A percentile compares a stretch with the other conserved stretches of the same genome.
phyloP scores from a whole-genome alignment of 1,140 invertebrate genomes.

The Cydia pomonella region DNA sequence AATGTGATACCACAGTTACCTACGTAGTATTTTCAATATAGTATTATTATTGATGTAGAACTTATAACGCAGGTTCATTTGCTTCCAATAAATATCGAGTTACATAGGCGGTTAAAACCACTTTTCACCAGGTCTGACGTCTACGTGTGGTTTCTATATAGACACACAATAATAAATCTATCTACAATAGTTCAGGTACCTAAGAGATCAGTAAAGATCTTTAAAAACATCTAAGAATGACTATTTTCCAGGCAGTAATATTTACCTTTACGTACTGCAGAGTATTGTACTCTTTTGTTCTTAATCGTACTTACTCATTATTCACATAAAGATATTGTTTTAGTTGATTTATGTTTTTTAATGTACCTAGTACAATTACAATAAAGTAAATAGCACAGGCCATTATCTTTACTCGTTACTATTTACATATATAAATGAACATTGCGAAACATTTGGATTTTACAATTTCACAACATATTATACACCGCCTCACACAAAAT shows the following conservation, averaged over 20 bases:
- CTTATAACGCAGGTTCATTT: neutral
- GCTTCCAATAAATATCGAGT: neutral
- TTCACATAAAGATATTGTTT: neutral
- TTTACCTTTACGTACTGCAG: no score
- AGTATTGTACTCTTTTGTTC: neutral
- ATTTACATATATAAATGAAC: neutral
- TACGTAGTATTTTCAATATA: neutral
- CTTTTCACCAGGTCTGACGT: neutral
- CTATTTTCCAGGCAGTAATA: no score
- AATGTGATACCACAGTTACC: no score
- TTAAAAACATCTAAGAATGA: no score
- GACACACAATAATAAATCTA: neutral
- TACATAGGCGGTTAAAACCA: conserved; percentile 1
- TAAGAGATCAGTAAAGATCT: no score
- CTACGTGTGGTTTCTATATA: neutral
- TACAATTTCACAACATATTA: neutral
- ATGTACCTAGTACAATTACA: no score
- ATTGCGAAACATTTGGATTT: neutral
- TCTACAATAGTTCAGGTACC: no score
- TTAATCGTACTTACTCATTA: neutral
- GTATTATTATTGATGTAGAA: neutral
- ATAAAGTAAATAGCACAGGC: neutral
- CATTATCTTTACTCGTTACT: neutral
- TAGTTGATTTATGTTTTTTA: neutral
- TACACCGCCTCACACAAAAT: neutral